Percentiles rank a stretch among this genome's conserved stretches.
Evolutionary conservation across 1,140 invertebrate species (phyloP).

Genomic region (Cyrtorhinus lividipennis): DNA sequence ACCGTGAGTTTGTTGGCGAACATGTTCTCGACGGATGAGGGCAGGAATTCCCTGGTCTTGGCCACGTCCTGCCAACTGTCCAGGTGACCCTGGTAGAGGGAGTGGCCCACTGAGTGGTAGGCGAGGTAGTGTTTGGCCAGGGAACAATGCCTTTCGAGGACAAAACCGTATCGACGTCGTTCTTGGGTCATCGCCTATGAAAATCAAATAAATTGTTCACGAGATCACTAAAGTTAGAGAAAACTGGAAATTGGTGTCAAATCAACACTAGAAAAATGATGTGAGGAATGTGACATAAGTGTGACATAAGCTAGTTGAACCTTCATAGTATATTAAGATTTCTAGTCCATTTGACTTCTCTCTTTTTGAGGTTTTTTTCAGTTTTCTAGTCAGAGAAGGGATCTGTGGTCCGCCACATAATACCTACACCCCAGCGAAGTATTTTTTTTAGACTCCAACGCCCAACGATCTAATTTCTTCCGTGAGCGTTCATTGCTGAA

Average conservation of each 20-base stretch:
- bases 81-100: constrained; percentile 59
- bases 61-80: constrained; percentile 81
- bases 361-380: no score
- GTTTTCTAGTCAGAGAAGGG: no score
- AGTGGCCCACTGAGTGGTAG: constrained; percentile 64
- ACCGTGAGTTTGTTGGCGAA: constrained; percentile 60
- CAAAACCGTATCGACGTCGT: constrained; percentile 79
- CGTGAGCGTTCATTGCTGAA: no score
- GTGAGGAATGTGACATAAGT: background rate
- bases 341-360: no score
- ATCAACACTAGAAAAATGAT: background rate
- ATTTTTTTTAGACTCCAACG: no score
- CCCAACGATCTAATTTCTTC: no score
- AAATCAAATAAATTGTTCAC: no score
- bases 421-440: no score
- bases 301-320: background rate
- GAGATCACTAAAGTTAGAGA: background rate
- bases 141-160: constrained; percentile 78
- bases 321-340: no score
- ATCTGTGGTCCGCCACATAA: no score
- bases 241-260: background rate
- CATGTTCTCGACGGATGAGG: constrained; percentile 63
- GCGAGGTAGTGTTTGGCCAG: constrained; percentile 82
- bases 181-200: constrained; percentile 84
- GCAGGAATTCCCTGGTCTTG: constrained; percentile 65